Evolutionary conservation across 2,888 invertebrate genomes (phyloP).

Genomic region (Reticulitermes lucifugus): DNA sequence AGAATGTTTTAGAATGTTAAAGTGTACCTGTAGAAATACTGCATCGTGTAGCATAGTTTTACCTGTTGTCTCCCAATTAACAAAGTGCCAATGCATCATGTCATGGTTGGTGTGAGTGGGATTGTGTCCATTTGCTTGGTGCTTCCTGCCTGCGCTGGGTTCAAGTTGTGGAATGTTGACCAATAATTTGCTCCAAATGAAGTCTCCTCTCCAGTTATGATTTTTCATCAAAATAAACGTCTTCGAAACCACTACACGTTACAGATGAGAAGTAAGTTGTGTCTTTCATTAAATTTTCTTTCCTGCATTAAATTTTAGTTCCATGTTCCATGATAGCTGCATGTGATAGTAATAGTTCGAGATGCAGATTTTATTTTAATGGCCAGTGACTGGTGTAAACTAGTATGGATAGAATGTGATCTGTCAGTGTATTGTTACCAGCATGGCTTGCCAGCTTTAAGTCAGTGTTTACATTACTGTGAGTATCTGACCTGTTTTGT

Average conservation of each 20-base stretch:
- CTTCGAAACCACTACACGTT: background rate
- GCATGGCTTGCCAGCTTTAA: no score
- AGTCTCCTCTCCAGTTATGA: slow-evolving; percentile 11
- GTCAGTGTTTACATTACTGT: no score
- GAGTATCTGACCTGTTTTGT: no score
- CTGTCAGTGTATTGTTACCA: no score
- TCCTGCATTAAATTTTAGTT: background rate
- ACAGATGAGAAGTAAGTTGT: background rate
- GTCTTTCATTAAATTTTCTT: background rate
- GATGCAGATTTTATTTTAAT: no score
- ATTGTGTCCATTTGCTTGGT: slow-evolving; percentile 26
- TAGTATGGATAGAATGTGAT: no score
- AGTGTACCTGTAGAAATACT: slow-evolving; percentile 24
- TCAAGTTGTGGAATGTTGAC: slow-evolving; percentile 9
- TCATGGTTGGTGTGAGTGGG: slow-evolving; percentile 14
- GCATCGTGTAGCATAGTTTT: slow-evolving; percentile 34
- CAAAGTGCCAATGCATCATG: slow-evolving; percentile 35
- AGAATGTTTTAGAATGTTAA: background rate
- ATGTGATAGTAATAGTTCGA: background rate
- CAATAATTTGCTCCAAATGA: slow-evolving; percentile 16
- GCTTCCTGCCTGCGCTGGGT: slow-evolving; percentile 28
- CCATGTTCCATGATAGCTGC: background rate
- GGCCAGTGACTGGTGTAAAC: no score
- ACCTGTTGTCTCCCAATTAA: slow-evolving; percentile 20
- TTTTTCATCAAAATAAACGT: background rate